Evolutionary conservation across 2,888 invertebrate genomes (phyloP).

Genomic region (Scelioninae gen. 1): DNA sequence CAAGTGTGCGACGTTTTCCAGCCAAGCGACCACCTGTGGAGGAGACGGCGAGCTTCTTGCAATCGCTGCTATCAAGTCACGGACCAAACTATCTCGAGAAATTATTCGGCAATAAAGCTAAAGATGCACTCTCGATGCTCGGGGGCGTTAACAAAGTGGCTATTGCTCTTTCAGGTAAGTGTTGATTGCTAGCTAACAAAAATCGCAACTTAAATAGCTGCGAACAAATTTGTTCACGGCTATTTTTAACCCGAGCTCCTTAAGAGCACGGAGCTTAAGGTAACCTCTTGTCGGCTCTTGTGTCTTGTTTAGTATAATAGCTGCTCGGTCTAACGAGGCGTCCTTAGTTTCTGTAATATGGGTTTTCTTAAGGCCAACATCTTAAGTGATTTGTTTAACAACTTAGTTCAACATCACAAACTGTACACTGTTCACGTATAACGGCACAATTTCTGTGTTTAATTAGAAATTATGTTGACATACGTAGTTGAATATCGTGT

Average conservation of each 20-base stretch:
- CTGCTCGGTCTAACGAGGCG: slow-evolving; percentile 6
- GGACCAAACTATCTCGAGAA: slow-evolving; percentile 98
- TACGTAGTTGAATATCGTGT: too few relatives aligned
- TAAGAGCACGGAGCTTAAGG: slow-evolving; percentile 14
- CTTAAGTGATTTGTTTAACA: background rate
- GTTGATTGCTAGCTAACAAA: slow-evolving; percentile 15
- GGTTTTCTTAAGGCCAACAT: background rate
- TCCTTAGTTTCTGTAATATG: background rate
- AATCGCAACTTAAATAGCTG: slow-evolving; percentile 6
- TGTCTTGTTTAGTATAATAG: slow-evolving; percentile 7
- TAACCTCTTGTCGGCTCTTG: slow-evolving; percentile 3
- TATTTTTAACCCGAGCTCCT: slow-evolving; percentile 24
- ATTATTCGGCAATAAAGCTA: slow-evolving; percentile 96
- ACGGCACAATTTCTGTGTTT: too few relatives aligned
- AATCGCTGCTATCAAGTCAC: slow-evolving; percentile 96
- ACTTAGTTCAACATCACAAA: background rate
- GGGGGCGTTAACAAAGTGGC: slow-evolving; percentile 98
- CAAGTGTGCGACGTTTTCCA: slow-evolving; percentile 81
- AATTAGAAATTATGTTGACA: too few relatives aligned
- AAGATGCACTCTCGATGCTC: slow-evolving; percentile 94
- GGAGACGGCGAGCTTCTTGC: slow-evolving; percentile 97
- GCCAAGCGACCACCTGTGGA: slow-evolving; percentile 98
- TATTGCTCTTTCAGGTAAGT: slow-evolving; percentile 94
- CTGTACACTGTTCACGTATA: too few relatives aligned
- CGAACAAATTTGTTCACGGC: slow-evolving; percentile 7